Base-by-base conservation (phyloP, 2,797 vertebrate species). In the Pempheris klunzingeri region DNA sequence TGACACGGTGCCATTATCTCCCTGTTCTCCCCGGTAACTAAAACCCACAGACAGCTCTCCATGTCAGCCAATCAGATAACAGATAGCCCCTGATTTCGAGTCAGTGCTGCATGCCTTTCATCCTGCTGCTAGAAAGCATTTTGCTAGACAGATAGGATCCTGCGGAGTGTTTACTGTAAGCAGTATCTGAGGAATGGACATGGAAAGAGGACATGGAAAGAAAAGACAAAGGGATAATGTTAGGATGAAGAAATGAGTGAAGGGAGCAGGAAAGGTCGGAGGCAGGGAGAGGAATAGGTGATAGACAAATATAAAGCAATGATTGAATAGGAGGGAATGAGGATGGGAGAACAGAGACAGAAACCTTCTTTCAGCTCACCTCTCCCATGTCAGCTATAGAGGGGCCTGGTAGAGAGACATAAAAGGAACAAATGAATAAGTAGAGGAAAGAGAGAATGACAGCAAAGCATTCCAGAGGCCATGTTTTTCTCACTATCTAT, bases 61-160 rank as follows among this genome's bases (percentile, higher is more conserved):
- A 71, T 80, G 88, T 82, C 84, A 73, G 89, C 93, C 92, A 93
- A 93, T 93, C 88, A 93, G 90, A 92, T 93, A 91, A 91, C 81
- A 88, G 87, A 90, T 87, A 85, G 87, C 78, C 86, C 63, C 81
- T 87, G 80, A 91, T 90, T 91, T 90, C n/a, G 12, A 87, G 81
- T 86, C 83, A 68, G 82, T 22, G 26, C 77, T 55, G 69, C 76
- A 69, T 36, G 73, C 84, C 79, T 88, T 87, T 90, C 82, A 92
- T 92, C 83, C 74, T 49, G 67, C 77, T 86, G 80, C 79, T 86
- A 66, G 83, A 88, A 78, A 90, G 77, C 75, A 79, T 86, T 90
- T 83, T 83, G 50, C 68, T 64, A 22, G 70, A 83, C 52, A 86
- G 87, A 89, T 83, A 74, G 68, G 55, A 82, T 71, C 74, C 79